phyloP scores from a whole-genome alignment of 2,888 invertebrate genomes.

The Dichetophora obliterata region DNA sequence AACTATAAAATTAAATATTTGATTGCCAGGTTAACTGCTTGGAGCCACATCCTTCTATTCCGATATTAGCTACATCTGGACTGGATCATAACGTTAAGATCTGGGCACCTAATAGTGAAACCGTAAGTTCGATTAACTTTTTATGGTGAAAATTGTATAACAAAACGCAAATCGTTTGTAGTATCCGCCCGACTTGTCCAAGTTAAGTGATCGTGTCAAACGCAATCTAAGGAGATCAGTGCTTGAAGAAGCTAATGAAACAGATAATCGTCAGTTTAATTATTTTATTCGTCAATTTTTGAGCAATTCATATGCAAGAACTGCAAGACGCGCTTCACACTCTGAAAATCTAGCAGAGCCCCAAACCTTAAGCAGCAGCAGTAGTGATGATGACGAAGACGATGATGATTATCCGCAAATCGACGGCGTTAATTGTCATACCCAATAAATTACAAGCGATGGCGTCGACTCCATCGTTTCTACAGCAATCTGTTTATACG shows the following conservation, averaged over 20 bases:
- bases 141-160: neutral
- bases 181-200: conserved; percentile 57
- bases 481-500: neutral
- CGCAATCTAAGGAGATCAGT: conserved; percentile 59
- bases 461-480: neutral
- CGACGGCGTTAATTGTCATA: conserved; percentile 54
- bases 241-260: conserved; percentile 50
- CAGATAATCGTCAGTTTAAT: conserved; percentile 61
- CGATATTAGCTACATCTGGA: conserved; percentile 88
- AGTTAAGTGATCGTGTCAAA: conserved; percentile 59
- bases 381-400: conserved; percentile 46
- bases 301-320: conserved; percentile 48
- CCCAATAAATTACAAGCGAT: conserved; percentile 53
- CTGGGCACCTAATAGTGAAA: conserved; percentile 79
- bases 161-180: conserved; percentile 30
- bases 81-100: conserved; percentile 93
- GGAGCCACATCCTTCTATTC: conserved; percentile 90
- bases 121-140: conserved; percentile 50
- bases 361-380: conserved; percentile 25
- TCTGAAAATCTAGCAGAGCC: conserved; percentile 27
- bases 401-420: conserved; percentile 49
- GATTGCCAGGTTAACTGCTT: conserved; percentile 77
- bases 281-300: conserved; percentile 64
- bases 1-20: conserved; percentile 5
- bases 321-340: conserved; percentile 15